These are phyloP conservation scores for Drosophila prolongata DNA, from an alignment of 2,888 invertebrate genomes.

Conservation along the genomic window DNA sequence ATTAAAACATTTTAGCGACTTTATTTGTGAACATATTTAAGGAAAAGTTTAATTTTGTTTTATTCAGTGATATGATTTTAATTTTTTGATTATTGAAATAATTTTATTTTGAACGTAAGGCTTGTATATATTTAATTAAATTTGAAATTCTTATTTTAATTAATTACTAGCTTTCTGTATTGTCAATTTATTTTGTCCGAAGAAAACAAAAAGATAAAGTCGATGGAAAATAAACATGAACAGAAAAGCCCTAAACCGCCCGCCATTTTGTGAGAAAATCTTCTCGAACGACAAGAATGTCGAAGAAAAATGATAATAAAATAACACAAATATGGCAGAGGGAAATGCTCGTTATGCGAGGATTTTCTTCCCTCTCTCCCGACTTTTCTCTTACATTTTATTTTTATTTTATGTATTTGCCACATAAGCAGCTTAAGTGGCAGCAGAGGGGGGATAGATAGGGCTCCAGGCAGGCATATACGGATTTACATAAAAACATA, in stretches of 20 bases:
- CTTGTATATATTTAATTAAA: too few relatives aligned
- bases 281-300: constrained; percentile 6
- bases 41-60: too few relatives aligned
- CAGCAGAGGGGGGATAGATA: constrained; percentile 37
- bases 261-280: constrained; percentile 20
- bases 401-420: constrained; percentile 79
- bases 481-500: constrained; percentile 31
- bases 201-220: background rate
- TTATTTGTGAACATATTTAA: too few relatives aligned
- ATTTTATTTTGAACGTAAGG: too few relatives aligned
- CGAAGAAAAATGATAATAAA: constrained; percentile 80
- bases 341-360: constrained; percentile 77
- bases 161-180: too few relatives aligned
- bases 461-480: constrained; percentile 21
- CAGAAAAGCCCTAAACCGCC: background rate
- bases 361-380: constrained; percentile 49
- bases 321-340: constrained; percentile 82
- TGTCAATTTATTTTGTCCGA: too few relatives aligned
- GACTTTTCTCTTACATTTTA: constrained; percentile 36
- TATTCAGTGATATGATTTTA: too few relatives aligned
- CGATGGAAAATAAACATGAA: background rate
- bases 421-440: constrained; percentile 81
- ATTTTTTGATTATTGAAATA: too few relatives aligned
- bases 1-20: too few relatives aligned
- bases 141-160: too few relatives aligned